Percentiles rank a stretch among this genome's conserved stretches.
phyloP scores from a whole-genome alignment of 2,888 invertebrate genomes.

The Agonopterix arenella region DNA sequence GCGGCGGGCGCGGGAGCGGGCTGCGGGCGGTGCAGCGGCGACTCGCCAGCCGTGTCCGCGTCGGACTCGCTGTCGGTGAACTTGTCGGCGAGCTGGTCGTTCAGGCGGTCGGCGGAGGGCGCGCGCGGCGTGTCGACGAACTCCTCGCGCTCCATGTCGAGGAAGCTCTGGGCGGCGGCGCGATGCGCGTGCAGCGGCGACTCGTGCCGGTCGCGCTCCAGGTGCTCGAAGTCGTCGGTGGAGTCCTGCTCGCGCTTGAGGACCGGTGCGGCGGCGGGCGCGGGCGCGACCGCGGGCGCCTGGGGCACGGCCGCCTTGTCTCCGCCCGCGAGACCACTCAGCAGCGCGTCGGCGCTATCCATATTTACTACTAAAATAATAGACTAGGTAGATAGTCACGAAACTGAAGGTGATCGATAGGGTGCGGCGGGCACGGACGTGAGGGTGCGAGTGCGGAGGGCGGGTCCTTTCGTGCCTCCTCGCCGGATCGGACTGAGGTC shows the following conservation, averaged over 20 bases:
- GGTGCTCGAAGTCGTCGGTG: constrained; percentile 84
- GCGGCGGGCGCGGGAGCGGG: constrained; percentile 22
- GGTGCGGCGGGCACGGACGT: constrained; percentile 37
- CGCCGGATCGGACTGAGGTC: constrained; percentile 56
- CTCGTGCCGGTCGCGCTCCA: constrained; percentile 73
- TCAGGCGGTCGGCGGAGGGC: constrained; percentile 29
- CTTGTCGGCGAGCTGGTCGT: constrained; percentile 69
- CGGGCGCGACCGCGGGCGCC: constrained; percentile 17
- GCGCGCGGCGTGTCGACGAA: constrained; percentile 23
- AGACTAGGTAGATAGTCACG: constrained; percentile 10
- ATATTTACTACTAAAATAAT: constrained; percentile 28
- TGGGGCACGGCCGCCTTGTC: constrained; percentile 29
- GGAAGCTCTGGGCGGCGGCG: constrained; percentile 56
- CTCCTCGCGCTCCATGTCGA: constrained; percentile 65
- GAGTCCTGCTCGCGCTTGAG: constrained; percentile 82
- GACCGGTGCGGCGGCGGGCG: constrained; percentile 17
- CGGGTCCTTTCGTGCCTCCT: constrained; percentile 57
- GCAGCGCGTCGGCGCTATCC: constrained; percentile 53
- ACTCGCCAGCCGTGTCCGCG: constrained; percentile 65
- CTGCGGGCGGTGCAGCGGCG: constrained; percentile 53
- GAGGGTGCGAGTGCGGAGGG: constrained; percentile 49
- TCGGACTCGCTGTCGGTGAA: constrained; percentile 78
- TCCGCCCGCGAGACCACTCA: constrained; percentile 53
- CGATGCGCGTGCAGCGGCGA: constrained; percentile 45
- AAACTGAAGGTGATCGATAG: constrained; percentile 48